These are phyloP conservation scores for Sebastes glaucus DNA, from an alignment of 2,797 vertebrate species.

Conservation along the genomic window DNA sequence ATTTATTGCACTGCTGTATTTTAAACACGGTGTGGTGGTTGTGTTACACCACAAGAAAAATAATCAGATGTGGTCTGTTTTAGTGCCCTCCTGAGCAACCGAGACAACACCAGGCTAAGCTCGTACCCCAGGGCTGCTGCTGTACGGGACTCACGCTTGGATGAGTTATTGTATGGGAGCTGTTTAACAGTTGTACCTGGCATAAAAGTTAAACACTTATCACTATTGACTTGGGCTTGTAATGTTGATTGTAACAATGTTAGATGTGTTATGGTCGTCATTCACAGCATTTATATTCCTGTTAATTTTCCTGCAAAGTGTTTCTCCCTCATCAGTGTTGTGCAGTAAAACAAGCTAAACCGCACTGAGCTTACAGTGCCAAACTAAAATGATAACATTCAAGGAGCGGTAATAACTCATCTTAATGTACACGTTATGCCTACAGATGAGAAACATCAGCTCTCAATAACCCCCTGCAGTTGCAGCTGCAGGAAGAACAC, in stretches of 20 bases:
- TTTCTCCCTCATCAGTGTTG: slow-evolving; percentile 3
- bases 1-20: slow-evolving; percentile 40
- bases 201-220: slow-evolving; percentile 26
- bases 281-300: background rate
- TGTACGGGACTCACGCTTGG: slow-evolving; percentile 20
- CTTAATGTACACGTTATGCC: slow-evolving; percentile 38
- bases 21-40: slow-evolving; percentile 45
- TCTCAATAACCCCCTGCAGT: slow-evolving; percentile 58
- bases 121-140: slow-evolving; percentile 20
- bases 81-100: slow-evolving; percentile 63
- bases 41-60: slow-evolving; percentile 58
- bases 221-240: slow-evolving; percentile 3
- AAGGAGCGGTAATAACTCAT: slow-evolving; percentile 36
- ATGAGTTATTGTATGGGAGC: slow-evolving; percentile 37
- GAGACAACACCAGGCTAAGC: slow-evolving; percentile 50
- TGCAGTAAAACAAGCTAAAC: background rate
- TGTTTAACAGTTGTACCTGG: slow-evolving; percentile 3
- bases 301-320: background rate
- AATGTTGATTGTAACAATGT: slow-evolving; percentile 6
- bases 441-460: slow-evolving; percentile 43
- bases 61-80: slow-evolving; percentile 49
- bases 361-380: background rate
- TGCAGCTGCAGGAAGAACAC: slow-evolving; percentile 49
- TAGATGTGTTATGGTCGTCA: background rate
- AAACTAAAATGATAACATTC: background rate